These are phyloP conservation scores for Uropetala carovei DNA, from an alignment of 2,888 invertebrate species.

Conservation along the genomic window DNA sequence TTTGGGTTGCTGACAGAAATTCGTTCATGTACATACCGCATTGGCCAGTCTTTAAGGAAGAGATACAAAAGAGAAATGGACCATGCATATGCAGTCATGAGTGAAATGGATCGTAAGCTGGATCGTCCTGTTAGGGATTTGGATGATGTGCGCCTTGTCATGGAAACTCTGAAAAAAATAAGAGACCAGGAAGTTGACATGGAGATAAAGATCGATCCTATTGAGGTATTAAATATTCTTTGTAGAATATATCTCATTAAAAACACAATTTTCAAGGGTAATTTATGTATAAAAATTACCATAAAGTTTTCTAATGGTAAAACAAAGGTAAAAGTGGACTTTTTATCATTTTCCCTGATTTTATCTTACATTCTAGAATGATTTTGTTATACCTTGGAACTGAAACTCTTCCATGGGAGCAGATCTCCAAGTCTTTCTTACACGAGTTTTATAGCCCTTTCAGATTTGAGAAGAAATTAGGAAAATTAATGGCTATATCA, in stretches of 20 bases:
- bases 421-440: too few relatives aligned
- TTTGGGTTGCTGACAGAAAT: slow-evolving; percentile 90
- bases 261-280: too few relatives aligned
- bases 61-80: slow-evolving; percentile 95
- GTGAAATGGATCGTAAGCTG: slow-evolving; percentile 92
- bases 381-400: too few relatives aligned
- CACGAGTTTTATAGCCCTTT: too few relatives aligned
- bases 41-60: slow-evolving; percentile 91
- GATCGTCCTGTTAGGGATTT: slow-evolving; percentile 92
- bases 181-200: slow-evolving; percentile 96
- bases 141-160: slow-evolving; percentile 94
- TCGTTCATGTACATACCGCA: slow-evolving; percentile 86
- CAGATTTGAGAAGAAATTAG: too few relatives aligned
- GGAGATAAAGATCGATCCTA: slow-evolving; percentile 94
- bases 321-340: too few relatives aligned
- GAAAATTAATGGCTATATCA: too few relatives aligned
- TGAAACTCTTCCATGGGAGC: too few relatives aligned
- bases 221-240: slow-evolving; percentile 81
- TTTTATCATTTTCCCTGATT: too few relatives aligned
- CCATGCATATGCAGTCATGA: slow-evolving; percentile 94
- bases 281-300: too few relatives aligned
- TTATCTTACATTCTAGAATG: too few relatives aligned
- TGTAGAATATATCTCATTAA: neutral
- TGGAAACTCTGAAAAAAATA: slow-evolving; percentile 95
- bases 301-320: too few relatives aligned